A percentile compares a stretch with the other conserved stretches of the same genome.
Evolutionary conservation across 1,140 invertebrate genomes (phyloP).

Genomic region (Atta cephalotes): DNA sequence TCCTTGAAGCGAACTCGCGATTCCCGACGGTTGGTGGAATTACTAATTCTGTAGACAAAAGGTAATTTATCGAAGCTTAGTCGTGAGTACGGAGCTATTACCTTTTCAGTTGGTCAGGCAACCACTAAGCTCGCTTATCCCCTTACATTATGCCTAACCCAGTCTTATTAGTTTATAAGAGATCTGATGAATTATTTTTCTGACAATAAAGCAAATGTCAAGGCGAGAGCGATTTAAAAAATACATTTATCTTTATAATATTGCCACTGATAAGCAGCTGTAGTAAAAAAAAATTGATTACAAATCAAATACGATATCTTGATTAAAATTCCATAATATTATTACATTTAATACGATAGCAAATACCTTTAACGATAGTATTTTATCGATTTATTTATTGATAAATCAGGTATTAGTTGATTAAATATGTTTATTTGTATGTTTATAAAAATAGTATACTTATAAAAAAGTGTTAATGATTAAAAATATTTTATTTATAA

Average conservation of each 20-base stretch:
- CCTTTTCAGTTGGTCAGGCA: conserved; percentile 46
- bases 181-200: conserved; percentile 24
- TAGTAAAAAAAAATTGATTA: conserved; percentile 2
- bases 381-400: background rate
- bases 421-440: conserved; percentile 4
- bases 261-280: background rate
- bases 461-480: background rate
- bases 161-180: conserved; percentile 61
- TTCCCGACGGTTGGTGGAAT: conserved; percentile 51
- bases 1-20: conserved; percentile 41
- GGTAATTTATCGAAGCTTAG: conserved; percentile 70
- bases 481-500: too few species aligned
- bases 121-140: conserved; percentile 39
- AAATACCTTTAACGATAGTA: background rate
- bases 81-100: conserved; percentile 30
- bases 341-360: background rate
- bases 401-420: background rate
- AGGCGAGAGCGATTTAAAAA: background rate
- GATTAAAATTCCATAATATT: background rate
- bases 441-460: background rate
- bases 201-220: conserved; percentile 6
- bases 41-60: conserved; percentile 71
- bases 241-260: background rate
- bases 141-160: conserved; percentile 31
- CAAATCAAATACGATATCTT: background rate